Base-by-base conservation (phyloP, 2,113 vertebrate species). In the Micromys minutus region DNA sequence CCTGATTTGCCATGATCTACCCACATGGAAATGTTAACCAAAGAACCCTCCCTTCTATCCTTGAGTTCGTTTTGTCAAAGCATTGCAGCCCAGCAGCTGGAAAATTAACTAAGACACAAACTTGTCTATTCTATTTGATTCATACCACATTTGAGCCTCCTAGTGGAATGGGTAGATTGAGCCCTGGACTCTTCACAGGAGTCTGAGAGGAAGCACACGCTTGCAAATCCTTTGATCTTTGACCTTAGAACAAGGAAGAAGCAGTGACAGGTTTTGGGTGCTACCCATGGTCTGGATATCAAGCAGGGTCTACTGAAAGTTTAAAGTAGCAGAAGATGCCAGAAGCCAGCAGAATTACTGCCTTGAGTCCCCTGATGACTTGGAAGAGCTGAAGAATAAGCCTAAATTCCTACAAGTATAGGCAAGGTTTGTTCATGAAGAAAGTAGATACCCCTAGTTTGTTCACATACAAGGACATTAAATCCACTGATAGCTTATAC, bases 191-290 rank as follows among this genome's bases (percentile, higher is more conserved):
- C 47, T 52, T 79, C 47, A 47, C 21, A 95, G 52, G 50, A 63
- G 11, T n/a, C 16, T 90, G 50, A 2, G 31, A 85, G 26, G 65
- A 84, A 57, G 22, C 29, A 13, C 0, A 59, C 15, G 1, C 22
- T 29, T 86, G 9, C 36, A 36, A 34, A 3, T 87, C 75, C 52
- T 26, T 76, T 79, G 24, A 42, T 21, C 19, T 36, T 72, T 39
- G 92, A 93, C 36, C 13, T 65, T 90, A 89, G 24, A 67, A 34
- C 21, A 45, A 45, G 19, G 79, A 39, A 67, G 89, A 21, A 45
- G 89, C 2, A 31, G 1, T 12, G 22, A 1, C 0, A 0, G 69
- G 19, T 2, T 24, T 55, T 50, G 74, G 15, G n/a, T 47, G 6
- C 24, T 57, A 8, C 31, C 63, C 2, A 0, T 19, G 34, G 77